A percentile compares a stretch with the other conserved stretches of the same genome.
Evolutionary conservation across 2,888 invertebrate genomes (phyloP).

Genomic region (Hirtodrosophila duncani): DNA sequence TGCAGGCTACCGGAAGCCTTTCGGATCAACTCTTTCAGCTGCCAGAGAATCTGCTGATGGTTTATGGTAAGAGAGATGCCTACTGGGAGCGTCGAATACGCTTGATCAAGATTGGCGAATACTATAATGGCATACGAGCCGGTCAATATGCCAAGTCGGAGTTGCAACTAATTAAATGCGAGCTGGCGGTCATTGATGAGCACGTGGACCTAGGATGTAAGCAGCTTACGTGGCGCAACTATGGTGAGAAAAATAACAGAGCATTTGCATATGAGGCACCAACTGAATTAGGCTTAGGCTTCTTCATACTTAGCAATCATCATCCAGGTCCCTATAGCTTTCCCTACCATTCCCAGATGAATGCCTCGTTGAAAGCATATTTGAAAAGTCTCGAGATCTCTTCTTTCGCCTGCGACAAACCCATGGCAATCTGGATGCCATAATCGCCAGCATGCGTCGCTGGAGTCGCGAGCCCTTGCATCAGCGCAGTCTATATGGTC

Average conservation of each 20-base stretch:
- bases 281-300: no score
- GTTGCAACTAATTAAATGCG: constrained; percentile 86
- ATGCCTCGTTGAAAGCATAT: constrained; percentile 57
- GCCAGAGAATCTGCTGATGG: constrained; percentile 52
- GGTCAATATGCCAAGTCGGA: constrained; percentile 85
- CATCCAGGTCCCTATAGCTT: no score
- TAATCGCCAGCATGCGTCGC: constrained; percentile 81
- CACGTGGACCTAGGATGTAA: constrained; percentile 84
- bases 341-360: constrained; percentile 48
- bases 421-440: constrained; percentile 83
- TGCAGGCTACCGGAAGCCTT: constrained; percentile 71
- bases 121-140: constrained; percentile 90
- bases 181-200: constrained; percentile 86
- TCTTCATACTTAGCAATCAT: neutral
- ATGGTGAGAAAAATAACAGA: no score
- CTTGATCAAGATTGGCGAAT: constrained; percentile 82
- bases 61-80: constrained; percentile 67
- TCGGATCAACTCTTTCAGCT: constrained; percentile 51
- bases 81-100: constrained; percentile 76
- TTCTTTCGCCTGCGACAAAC: constrained; percentile 62
- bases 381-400: constrained; percentile 57
- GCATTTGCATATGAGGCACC: no score
- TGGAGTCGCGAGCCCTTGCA: constrained; percentile 89
- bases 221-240: constrained; percentile 88
- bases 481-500: constrained; percentile 81